Evolutionary conservation across 2,113 vertebrate species (phyloP).

Genomic region (Felis chaus): DNA sequence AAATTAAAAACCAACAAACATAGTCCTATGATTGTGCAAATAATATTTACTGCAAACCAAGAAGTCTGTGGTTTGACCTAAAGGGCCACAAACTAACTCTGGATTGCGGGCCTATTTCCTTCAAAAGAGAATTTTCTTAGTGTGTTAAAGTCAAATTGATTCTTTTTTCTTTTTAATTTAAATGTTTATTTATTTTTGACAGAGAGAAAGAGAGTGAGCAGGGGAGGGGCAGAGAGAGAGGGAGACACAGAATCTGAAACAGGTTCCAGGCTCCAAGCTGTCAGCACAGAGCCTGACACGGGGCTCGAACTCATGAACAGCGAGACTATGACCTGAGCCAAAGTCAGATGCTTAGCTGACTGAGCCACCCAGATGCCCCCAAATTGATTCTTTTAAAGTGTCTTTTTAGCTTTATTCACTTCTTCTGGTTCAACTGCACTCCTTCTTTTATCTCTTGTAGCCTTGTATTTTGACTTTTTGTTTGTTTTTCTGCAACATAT

Average conservation of each 20-base stretch:
- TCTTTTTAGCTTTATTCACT: neutral
- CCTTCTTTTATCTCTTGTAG: neutral
- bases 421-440: neutral
- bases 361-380: too few relatives aligned
- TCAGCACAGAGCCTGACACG: too few relatives aligned
- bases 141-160: neutral
- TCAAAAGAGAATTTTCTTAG: slow-evolving; percentile 1
- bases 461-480: neutral
- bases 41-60: neutral
- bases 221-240: too few relatives aligned
- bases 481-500: slow-evolving; percentile 2
- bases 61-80: neutral
- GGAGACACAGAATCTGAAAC: too few relatives aligned
- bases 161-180: neutral
- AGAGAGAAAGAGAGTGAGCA: too few relatives aligned
- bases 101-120: neutral
- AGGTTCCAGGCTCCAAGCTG: too few relatives aligned
- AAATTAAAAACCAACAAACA: neutral
- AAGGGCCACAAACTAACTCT: slow-evolving; percentile 1
- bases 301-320: too few relatives aligned
- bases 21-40: neutral
- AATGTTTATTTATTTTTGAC: too few relatives aligned
- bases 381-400: neutral
- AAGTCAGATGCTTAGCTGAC: too few relatives aligned
- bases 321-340: too few relatives aligned